Evolutionary conservation across 2,113 vertebrate genomes (phyloP).

Genomic region (Myotis brandtii): DNA sequence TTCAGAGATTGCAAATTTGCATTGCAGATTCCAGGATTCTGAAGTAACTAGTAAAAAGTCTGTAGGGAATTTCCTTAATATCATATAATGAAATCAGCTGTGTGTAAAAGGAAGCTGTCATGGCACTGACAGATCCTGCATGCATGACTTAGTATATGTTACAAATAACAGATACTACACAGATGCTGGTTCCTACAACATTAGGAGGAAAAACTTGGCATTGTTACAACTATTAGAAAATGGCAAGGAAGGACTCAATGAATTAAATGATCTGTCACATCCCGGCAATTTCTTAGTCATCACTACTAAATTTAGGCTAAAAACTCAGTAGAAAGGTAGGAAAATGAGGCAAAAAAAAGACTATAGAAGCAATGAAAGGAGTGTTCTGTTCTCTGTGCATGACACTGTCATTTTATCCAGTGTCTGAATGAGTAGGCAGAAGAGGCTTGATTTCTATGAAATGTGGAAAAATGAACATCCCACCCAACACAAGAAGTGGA

Average conservation of each 20-base stretch:
- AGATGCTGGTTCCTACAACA: constrained; percentile 52
- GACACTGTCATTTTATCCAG: constrained; percentile 65
- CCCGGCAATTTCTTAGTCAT: constrained; percentile 79
- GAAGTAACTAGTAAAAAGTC: constrained; percentile 24
- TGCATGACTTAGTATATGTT: constrained; percentile 42
- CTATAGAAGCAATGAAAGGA: constrained; percentile 64
- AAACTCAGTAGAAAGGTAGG: constrained; percentile 62
- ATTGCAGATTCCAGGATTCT: background rate
- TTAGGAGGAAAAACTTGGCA: constrained; percentile 43
- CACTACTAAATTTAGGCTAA: constrained; percentile 76
- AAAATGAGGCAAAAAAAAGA: constrained; percentile 74
- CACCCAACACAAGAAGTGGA: background rate
- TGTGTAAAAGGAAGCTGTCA: constrained; percentile 50
- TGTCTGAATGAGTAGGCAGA: constrained; percentile 62
- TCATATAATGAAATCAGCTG: background rate
- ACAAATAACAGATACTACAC: constrained; percentile 49
- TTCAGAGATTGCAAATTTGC: constrained; percentile 42
- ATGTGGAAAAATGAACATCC: constrained; percentile 44
- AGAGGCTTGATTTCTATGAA: constrained; percentile 60
- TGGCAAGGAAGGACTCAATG: constrained; percentile 78
- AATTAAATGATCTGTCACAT: constrained; percentile 74
- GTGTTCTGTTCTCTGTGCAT: constrained; percentile 71
- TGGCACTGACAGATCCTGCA: background rate
- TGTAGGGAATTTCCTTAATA: constrained; percentile 55
- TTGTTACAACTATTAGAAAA: constrained; percentile 74